Conservation (phyloP, 1,140 invertebrate species). For the Drosophila mojavensis region DNA sequence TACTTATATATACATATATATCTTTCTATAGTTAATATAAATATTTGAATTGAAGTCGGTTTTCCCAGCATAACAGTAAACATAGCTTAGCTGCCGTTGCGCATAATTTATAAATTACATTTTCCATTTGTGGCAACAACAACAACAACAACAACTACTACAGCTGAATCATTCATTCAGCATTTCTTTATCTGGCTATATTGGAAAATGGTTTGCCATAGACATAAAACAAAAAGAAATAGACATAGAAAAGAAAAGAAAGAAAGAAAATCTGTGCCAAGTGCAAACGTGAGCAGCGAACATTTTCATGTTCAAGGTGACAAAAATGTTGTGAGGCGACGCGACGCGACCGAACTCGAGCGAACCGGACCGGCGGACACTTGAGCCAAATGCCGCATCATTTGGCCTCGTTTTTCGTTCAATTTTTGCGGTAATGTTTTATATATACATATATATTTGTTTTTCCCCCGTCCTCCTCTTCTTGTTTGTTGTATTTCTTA, state of each 20-base stretch:
- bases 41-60: background rate
- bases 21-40: too few relatives aligned
- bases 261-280: slow-evolving; percentile 65
- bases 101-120: slow-evolving; percentile 45
- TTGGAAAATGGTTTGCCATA: slow-evolving; percentile 55
- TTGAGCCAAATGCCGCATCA: slow-evolving; percentile 70
- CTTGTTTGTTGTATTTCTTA: slow-evolving; percentile 8
- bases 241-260: background rate
- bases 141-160: background rate
- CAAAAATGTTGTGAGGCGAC: slow-evolving; percentile 34
- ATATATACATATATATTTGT: slow-evolving; percentile 11
- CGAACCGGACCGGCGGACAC: slow-evolving; percentile 40
- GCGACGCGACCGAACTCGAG: background rate
- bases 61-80: slow-evolving; percentile 40
- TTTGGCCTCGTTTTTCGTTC: slow-evolving; percentile 66
- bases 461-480: background rate
- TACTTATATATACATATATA: too few relatives aligned
- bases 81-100: slow-evolving; percentile 27
- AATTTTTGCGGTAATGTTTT: slow-evolving; percentile 12
- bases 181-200: slow-evolving; percentile 12
- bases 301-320: slow-evolving; percentile 72
- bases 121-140: slow-evolving; percentile 28
- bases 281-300: slow-evolving; percentile 40
- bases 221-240: background rate
- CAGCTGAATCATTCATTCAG: slow-evolving; percentile 19